These are phyloP conservation scores for Leucania comma DNA, from an alignment of 2,888 invertebrate species.

Conservation along the genomic window DNA sequence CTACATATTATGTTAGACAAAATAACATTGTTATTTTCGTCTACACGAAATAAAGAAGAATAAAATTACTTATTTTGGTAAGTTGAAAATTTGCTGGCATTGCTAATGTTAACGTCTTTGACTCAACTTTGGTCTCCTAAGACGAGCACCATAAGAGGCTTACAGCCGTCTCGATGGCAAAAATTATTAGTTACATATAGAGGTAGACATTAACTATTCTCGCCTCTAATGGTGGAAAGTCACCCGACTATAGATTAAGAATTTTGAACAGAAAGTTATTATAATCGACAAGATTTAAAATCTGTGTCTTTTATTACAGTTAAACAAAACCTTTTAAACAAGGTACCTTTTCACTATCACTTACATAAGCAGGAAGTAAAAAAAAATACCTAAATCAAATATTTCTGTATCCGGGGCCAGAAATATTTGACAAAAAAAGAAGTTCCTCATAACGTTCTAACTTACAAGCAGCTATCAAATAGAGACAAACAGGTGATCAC, in stretches of 20 bases:
- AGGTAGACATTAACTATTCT: too few species aligned
- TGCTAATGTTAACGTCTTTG: too few species aligned
- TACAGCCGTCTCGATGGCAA: neutral
- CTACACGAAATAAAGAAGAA: too few species aligned
- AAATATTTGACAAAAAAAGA: neutral
- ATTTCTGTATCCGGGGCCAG: neutral
- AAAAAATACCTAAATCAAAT: neutral
- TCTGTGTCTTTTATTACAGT: too few species aligned
- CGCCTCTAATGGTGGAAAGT: neutral
- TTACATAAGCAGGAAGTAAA: neutral
- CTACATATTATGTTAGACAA: neutral
- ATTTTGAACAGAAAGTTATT: neutral
- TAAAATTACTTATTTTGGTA: neutral
- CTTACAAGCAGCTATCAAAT: too few species aligned
- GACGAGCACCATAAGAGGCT: neutral
- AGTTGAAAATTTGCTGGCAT: neutral
- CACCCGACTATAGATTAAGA: neutral
- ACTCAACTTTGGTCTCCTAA: too few species aligned
- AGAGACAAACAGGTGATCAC: conserved; percentile 33
- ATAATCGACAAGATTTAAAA: too few species aligned
- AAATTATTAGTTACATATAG: neutral
- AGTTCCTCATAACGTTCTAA: too few species aligned
- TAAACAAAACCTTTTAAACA: too few species aligned
- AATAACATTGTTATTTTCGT: neutral
- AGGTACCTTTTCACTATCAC: neutral